Conservation (phyloP, 2,113 vertebrate species). For the Stictonetta naevosa region DNA sequence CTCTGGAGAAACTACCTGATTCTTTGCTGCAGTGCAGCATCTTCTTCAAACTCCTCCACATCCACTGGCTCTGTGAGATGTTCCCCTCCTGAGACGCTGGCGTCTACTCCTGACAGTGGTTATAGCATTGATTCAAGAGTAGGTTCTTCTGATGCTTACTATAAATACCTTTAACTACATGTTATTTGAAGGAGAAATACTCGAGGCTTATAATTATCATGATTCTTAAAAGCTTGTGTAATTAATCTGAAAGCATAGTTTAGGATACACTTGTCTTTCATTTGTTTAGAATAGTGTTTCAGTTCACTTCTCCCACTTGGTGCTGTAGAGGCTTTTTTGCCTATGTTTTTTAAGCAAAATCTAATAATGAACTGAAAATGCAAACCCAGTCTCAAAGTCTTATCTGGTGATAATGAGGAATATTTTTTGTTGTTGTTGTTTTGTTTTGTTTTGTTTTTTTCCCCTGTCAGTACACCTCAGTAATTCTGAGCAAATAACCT, state of each 20-base stretch:
- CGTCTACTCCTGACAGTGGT: conserved; percentile 97
- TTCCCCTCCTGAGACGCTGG: conserved; percentile 97
- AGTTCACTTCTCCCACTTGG: fast-evolving
- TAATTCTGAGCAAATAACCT: neutral
- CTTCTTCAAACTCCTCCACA: conserved; percentile 77
- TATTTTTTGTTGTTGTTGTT: no score
- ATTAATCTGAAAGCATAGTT: neutral
- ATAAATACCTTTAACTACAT: neutral
- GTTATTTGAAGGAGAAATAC: neutral
- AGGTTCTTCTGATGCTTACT: neutral
- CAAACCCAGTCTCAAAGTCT: neutral
- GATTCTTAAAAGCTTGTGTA: neutral
- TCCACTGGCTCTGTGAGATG: conserved; percentile 92
- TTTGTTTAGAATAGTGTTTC: neutral
- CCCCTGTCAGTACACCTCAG: neutral
- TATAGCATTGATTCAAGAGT: conserved; percentile 97
- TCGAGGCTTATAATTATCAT: neutral
- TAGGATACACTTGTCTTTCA: neutral
- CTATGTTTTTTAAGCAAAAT: neutral
- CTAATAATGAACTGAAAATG: neutral
- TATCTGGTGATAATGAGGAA: neutral
- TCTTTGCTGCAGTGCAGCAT: conserved; percentile 95
- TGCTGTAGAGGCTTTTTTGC: neutral
- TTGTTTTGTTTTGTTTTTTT: no score
- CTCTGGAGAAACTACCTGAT: conserved; percentile 99